Evolutionary conservation across 2,797 vertebrate genomes (phyloP), one percentile per base, ranked within the genome.

Genomic region (Sebastes taczanowskii): DNA sequence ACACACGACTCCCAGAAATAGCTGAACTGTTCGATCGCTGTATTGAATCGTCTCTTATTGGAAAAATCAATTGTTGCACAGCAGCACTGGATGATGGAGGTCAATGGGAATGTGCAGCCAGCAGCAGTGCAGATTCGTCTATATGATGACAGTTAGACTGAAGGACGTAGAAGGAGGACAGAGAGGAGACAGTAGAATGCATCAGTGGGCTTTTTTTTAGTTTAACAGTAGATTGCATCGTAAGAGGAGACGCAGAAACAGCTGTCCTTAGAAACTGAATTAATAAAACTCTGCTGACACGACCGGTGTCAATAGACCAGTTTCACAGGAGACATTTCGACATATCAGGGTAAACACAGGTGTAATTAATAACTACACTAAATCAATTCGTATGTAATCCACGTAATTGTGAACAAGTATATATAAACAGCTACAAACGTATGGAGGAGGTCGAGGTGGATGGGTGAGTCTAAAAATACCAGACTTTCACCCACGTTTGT

Each of bases 61-160:
- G 81, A 84, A 84, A 87, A 65, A 87, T 78, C 81, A 14, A 70
- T 80, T 4, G 38, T 11, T 67, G 55, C 14, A 10, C 18, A 32
- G 0, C 27, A 52, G 74, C 42, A 2, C 20, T 64, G 1, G 4
- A 3, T 32, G 58, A 30, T 34, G 68, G n/a, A n/a, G 38, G 35
- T 74, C 64, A 42, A 3, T 10, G 25, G 8, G 8, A 68, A 46
- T 10, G n/a, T 14, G 49, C 42, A 67, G 62, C 38, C 18, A 11
- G 65, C 74, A 7, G 38, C 25, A n/a, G 11, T 7, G 14, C 7
- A 20, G 29, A 38, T 38, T 35, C 29, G 5, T 6, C 38, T 23
- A 22, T 6, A 23, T n/a, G 30, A 61, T 65, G n/a, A 65, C 14
- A 29, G 32, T 53, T 23, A 18, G 49, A 56, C 25, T 29, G 46